Conservation (phyloP, 2,888 invertebrate species). For the Sussaba pulchella region DNA sequence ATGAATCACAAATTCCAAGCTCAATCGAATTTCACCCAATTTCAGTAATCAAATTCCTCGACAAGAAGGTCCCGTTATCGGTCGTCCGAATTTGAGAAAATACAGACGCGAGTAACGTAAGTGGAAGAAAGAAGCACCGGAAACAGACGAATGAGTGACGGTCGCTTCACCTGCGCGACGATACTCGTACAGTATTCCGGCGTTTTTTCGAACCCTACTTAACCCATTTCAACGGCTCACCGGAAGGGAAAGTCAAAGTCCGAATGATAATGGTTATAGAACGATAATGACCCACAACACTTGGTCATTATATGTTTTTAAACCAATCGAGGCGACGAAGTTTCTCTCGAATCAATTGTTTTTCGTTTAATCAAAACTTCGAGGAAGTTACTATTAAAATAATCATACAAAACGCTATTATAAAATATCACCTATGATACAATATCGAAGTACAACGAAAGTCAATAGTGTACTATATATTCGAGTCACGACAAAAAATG, state of each 20-base stretch:
- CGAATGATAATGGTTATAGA: slow-evolving; percentile 41
- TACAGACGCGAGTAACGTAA: slow-evolving; percentile 17
- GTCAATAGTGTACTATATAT: too few species aligned
- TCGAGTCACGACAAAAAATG: too few species aligned
- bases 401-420: too few species aligned
- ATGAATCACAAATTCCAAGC: too few species aligned
- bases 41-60: slow-evolving; percentile 34
- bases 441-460: too few species aligned
- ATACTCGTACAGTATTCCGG: slow-evolving; percentile 12
- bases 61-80: slow-evolving; percentile 40
- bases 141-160: slow-evolving; percentile 9
- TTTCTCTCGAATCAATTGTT: slow-evolving; percentile 4
- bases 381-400: too few species aligned
- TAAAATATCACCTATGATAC: too few species aligned
- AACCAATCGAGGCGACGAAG: not conserved
- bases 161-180: slow-evolving; percentile 5
- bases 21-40: slow-evolving; percentile 40
- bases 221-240: slow-evolving; percentile 54
- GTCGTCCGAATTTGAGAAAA: slow-evolving; percentile 31
- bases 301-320: slow-evolving; percentile 3
- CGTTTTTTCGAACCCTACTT: slow-evolving; percentile 37
- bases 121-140: not conserved
- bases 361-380: not conserved
- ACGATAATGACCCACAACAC: slow-evolving; percentile 2
- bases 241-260: slow-evolving; percentile 58